Base-by-base conservation (phyloP, 2,113 vertebrate species). In the Phoenicopterus ruber region DNA sequence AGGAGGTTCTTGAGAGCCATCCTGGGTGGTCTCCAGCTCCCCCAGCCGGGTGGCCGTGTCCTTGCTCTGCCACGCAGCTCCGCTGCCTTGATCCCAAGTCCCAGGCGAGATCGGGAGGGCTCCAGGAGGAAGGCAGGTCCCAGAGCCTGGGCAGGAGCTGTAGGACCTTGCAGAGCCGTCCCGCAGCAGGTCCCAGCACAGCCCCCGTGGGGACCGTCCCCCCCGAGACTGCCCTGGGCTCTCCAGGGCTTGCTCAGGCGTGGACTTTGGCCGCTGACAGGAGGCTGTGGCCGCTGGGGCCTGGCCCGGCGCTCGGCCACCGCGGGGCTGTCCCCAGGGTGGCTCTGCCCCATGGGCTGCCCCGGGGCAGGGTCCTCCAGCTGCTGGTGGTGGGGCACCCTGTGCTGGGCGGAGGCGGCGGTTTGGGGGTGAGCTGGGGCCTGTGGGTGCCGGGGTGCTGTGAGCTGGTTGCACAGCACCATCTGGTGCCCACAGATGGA, bases 401-500 rank as follows among this genome's bases (percentile, higher is more conserved):
- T 28, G 36, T 2, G 17, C 32, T 2, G 2, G 21, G 54, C 0
- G 0, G 24, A 34, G 77, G 71, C 13, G 62, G 50, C 29, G 1
- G 36, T 24, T 57, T 6, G 7, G 65, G 54, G 49, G 5, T 10
- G 42, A 13, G 36, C 0, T 59, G 65, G 50, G 28, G 6, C 21
- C 21, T 20, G 10, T 5, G 19, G 40, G 32, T 46, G 58, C 46
- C 2, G 2, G 5, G 26, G 15, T 19, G 84, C 22, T 24, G 42
- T 44, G 67, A 36, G 91, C 28, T 65, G 93, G 93, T 73, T 57
- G 85, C 80, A 16, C 88, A 95, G 88, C 95, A 44, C 95, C 95
- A 92, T 86, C 94, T 97, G 84, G 31, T 85, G 95, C 34, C 40
- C 61, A 1, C 5, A 15, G 28, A 2, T 24, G 91, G 96, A 78